These are phyloP conservation scores for Athene noctua DNA, from an alignment of 2,113 vertebrate species.

Conservation along the genomic window DNA sequence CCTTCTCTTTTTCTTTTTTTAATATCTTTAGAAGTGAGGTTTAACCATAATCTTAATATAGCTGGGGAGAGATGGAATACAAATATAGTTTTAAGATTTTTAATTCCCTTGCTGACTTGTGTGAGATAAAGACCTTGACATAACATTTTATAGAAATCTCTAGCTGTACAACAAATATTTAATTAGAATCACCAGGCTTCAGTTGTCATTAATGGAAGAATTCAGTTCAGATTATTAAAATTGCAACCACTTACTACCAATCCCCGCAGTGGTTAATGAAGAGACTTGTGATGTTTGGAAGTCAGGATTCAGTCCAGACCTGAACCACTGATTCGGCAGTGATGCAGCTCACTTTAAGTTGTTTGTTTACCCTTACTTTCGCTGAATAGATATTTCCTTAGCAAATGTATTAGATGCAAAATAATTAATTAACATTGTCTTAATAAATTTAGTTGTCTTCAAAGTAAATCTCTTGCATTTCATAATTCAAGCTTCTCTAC, in stretches of 20 bases:
- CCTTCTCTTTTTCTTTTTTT: background rate
- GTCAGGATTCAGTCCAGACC: background rate
- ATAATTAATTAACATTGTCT: background rate
- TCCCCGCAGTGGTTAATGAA: background rate
- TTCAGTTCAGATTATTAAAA: background rate
- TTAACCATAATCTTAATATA: background rate
- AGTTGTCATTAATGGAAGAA: background rate
- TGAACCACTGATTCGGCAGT: background rate
- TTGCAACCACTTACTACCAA: background rate
- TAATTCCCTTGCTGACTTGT: background rate
- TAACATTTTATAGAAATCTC: background rate
- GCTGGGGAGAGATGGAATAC: background rate
- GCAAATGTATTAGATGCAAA: background rate
- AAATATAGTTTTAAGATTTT: background rate
- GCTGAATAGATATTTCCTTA: background rate
- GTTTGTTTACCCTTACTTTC: background rate
- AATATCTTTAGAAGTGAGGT: background rate
- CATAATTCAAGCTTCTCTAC: background rate
- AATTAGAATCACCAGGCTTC: background rate
- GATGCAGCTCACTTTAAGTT: background rate
- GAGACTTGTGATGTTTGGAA: background rate
- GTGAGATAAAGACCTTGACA: background rate
- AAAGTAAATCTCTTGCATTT: background rate
- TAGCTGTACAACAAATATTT: background rate
- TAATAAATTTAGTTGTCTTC: background rate